Evolutionary conservation across 2,797 vertebrate genomes (phyloP).

Genomic region (Rhinichthys osculus): DNA sequence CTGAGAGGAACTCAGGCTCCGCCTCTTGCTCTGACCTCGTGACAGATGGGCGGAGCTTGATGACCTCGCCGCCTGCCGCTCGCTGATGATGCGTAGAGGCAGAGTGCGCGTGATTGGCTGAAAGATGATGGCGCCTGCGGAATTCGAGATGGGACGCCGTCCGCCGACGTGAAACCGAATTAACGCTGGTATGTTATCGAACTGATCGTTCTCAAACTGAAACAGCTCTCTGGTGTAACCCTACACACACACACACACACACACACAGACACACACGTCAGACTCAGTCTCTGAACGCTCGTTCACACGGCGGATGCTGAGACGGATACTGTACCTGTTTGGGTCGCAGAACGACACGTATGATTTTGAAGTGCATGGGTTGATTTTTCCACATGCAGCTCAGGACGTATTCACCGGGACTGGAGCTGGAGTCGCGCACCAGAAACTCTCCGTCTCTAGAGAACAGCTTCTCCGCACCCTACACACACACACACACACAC

Average conservation of each 20-base stretch:
- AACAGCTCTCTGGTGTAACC: constrained; percentile 84
- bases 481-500: constrained; percentile 50
- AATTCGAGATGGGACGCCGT: constrained; percentile 81
- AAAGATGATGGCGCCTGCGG: constrained; percentile 83
- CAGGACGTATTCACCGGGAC: constrained; percentile 80
- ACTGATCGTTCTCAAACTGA: constrained; percentile 90
- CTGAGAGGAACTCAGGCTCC: constrained; percentile 76
- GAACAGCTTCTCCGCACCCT: constrained; percentile 84
- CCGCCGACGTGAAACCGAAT: constrained; percentile 83
- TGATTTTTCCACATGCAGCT: constrained; percentile 82
- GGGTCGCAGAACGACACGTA: constrained; percentile 84
- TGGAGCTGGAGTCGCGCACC: constrained; percentile 81
- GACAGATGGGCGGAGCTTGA: constrained; percentile 37
- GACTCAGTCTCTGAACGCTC: not conserved
- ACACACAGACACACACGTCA: constrained; percentile 29
- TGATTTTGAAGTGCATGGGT: constrained; percentile 88
- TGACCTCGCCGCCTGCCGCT: constrained; percentile 63
- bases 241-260: constrained; percentile 63
- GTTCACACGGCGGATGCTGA: not conserved
- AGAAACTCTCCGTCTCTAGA: constrained; percentile 86
- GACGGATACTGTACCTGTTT: constrained; percentile 72
- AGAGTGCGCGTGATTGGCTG: constrained; percentile 80
- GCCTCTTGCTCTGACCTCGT: constrained; percentile 68
- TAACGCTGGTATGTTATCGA: constrained; percentile 84
- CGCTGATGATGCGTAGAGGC: constrained; percentile 78